These are phyloP conservation scores for Trachelus iudaicus DNA, from an alignment of 2,888 invertebrate species.

Conservation along the genomic window DNA sequence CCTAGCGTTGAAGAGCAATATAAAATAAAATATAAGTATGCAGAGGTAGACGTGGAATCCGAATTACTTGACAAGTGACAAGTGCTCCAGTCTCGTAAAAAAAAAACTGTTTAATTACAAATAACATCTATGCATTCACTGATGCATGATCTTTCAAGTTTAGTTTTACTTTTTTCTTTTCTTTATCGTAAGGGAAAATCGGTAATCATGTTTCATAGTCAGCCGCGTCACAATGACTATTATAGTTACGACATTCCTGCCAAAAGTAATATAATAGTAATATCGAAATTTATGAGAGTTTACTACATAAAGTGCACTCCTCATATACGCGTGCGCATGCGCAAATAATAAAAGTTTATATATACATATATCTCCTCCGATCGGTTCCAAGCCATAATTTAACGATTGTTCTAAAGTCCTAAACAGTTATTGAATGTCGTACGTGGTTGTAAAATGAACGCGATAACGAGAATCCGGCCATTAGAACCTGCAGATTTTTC, in stretches of 20 bases:
- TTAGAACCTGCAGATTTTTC: background rate
- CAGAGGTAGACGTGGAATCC: background rate
- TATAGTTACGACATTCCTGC: slow-evolving; percentile 62
- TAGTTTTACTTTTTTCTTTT: background rate
- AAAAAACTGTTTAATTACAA: background rate
- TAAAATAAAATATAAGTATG: background rate
- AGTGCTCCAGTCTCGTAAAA: background rate
- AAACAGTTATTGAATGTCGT: background rate
- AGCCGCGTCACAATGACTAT: background rate
- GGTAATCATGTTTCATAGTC: background rate
- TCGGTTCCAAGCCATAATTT: background rate
- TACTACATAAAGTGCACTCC: slow-evolving; percentile 7
- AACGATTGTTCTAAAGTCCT: background rate
- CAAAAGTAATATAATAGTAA: slow-evolving; percentile 60
- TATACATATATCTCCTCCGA: slow-evolving; percentile 19
- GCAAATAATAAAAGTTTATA: slow-evolving; percentile 29
- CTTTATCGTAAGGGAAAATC: background rate
- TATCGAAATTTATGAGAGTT: slow-evolving; percentile 55
- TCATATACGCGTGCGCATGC: slow-evolving; percentile 9
- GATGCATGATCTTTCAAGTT: background rate
- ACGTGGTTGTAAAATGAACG: background rate
- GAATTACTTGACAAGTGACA: background rate
- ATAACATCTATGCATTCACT: no score
- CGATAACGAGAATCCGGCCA: background rate
- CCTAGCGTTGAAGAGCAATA: background rate